phyloP scores from a whole-genome alignment of 1,140 invertebrate species.

The Rhopalosiphum padi region DNA sequence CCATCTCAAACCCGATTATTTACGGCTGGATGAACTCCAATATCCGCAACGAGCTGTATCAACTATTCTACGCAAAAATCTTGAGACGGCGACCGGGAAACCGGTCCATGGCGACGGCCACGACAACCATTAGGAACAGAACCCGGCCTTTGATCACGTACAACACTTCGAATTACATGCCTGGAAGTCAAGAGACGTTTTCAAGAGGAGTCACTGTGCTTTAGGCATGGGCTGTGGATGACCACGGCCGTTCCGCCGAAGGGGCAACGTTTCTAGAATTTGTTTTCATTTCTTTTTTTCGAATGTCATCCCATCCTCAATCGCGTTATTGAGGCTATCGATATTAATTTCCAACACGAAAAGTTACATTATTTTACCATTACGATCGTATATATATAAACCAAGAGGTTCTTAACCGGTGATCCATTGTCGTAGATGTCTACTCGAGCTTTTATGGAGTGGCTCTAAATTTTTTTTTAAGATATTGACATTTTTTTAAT shows the following conservation, averaged over 20 bases:
- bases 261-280: neutral
- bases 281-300: neutral
- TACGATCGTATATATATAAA: neutral
- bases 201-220: slow-evolving; percentile 24
- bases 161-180: slow-evolving; percentile 30
- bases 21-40: slow-evolving; percentile 69
- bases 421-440: neutral
- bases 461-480: neutral
- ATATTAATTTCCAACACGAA: neutral
- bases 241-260: neutral
- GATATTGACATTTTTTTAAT: neutral
- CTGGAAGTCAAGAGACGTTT: slow-evolving; percentile 28
- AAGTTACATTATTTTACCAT: neutral
- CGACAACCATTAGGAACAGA: slow-evolving; percentile 13
- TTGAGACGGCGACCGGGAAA: neutral
- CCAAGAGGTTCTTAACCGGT: neutral
- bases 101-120: neutral
- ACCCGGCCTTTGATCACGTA: slow-evolving; percentile 24
- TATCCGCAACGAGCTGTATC: slow-evolving; percentile 66
- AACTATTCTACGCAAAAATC: slow-evolving; percentile 66
- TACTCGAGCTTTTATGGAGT: neutral
- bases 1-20: slow-evolving; percentile 67
- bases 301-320: neutral
- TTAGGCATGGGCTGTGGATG: neutral
- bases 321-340: neutral